A percentile compares a stretch with the other conserved stretches of the same genome.
Evolutionary conservation across 30 jellyfish, hydroid and myxozoan species (phyloP).

Genomic region (Sanderia malayensis): DNA sequence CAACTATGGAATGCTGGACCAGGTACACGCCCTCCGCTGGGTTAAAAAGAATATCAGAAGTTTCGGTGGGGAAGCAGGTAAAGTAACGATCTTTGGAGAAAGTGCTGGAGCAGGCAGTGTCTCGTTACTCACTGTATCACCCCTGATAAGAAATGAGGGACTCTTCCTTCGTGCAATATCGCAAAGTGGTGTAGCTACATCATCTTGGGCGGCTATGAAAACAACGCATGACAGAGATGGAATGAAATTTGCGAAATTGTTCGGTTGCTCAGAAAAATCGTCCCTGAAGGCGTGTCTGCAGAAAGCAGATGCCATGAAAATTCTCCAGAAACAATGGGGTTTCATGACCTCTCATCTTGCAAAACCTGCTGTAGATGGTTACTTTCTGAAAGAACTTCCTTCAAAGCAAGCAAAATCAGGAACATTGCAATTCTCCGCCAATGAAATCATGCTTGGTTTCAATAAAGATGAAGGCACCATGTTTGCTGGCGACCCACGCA

Average conservation of each 20-base stretch:
- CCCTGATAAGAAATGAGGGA: slow-evolving; percentile 62
- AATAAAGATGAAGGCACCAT: slow-evolving; percentile 46
- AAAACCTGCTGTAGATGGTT: slow-evolving; percentile 27
- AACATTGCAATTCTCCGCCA: slow-evolving; percentile 2
- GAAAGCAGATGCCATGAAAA: neutral
- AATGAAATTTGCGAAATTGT: neutral
- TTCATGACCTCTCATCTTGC: neutral
- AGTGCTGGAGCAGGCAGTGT: slow-evolving; percentile 72
- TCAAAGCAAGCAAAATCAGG: neutral
- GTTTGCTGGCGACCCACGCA: neutral
- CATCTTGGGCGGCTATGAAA: slow-evolving; percentile 22
- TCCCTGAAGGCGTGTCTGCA: slow-evolving; percentile 17
- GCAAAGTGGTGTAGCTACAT: slow-evolving; percentile 65
- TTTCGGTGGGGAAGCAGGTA: slow-evolving; percentile 70
- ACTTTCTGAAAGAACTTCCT: slow-evolving; percentile 17
- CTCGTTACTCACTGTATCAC: slow-evolving; percentile 44
- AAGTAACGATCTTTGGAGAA: slow-evolving; percentile 65
- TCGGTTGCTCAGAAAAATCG: slow-evolving; percentile 4
- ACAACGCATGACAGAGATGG: neutral
- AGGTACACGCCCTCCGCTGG: slow-evolving; percentile 68
- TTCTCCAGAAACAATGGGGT: neutral
- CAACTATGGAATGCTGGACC: slow-evolving; percentile 81
- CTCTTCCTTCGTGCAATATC: slow-evolving; percentile 58
- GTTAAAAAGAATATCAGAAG: slow-evolving; percentile 46
- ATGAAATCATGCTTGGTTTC: slow-evolving; percentile 45